These are phyloP conservation scores for Drosophila tani DNA, from an alignment of 1,140 invertebrate species.

Conservation along the genomic window DNA sequence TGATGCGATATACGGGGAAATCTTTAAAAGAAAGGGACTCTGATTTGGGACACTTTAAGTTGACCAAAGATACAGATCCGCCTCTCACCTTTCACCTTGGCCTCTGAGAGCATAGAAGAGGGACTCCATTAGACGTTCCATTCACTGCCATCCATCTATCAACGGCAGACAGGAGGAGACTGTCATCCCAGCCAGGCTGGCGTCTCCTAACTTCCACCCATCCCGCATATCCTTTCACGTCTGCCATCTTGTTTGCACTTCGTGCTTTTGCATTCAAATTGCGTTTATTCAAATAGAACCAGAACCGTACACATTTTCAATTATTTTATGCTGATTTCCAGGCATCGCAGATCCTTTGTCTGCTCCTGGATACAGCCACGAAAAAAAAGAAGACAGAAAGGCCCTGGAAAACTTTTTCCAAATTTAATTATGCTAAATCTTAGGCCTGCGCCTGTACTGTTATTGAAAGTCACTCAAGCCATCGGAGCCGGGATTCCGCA, in stretches of 20 bases:
- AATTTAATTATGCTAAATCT: conserved; percentile 82
- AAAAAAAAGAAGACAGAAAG: conserved; percentile 29
- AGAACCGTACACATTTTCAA: conserved; percentile 78
- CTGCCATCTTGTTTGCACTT: conserved; percentile 77
- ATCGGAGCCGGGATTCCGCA: conserved; percentile 45
- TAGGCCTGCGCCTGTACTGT: conserved; percentile 43
- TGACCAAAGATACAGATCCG: conserved; percentile 22
- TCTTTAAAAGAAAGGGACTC: neutral
- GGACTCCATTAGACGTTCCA: conserved; percentile 43
- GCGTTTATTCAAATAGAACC: conserved; percentile 82
- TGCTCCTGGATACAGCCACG: conserved; percentile 27
- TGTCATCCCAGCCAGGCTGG: conserved; percentile 10
- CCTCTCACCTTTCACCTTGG: conserved; percentile 2
- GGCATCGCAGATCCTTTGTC: conserved; percentile 67
- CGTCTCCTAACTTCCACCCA: conserved; percentile 6
- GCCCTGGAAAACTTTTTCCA: conserved; percentile 43
- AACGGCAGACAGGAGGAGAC: conserved; percentile 51
- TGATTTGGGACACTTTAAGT: conserved; percentile 15
- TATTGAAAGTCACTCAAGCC: conserved; percentile 72
- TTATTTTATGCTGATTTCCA: conserved; percentile 82
- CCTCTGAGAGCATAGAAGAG: neutral
- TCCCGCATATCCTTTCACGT: conserved; percentile 47
- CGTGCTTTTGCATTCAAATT: conserved; percentile 83
- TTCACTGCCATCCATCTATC: conserved; percentile 64
- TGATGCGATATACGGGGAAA: conserved; percentile 10